phyloP scores from a whole-genome alignment of 2,113 vertebrate species.

The Albula glossodonta region DNA sequence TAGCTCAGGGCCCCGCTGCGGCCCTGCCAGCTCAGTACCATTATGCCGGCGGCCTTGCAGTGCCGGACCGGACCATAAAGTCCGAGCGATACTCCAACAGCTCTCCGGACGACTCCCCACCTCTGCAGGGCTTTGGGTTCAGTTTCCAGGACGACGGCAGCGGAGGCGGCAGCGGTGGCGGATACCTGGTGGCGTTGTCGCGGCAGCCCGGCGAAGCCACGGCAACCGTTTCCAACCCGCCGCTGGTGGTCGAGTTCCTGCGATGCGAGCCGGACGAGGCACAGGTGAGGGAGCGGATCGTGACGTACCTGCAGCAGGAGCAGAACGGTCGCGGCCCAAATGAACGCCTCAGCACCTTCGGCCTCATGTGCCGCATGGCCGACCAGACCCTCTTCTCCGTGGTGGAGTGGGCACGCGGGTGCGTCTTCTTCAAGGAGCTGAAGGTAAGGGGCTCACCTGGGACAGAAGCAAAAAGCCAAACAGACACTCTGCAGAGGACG shows the following conservation, averaged over 20 bases:
- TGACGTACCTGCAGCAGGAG: constrained; percentile 79
- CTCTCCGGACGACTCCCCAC: constrained; percentile 49
- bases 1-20: constrained; percentile 58
- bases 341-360: constrained; percentile 71
- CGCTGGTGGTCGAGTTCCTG: constrained; percentile 81
- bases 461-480: too few relatives aligned
- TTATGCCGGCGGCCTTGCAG: constrained; percentile 68
- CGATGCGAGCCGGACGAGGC: constrained; percentile 83
- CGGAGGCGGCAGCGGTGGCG: too few relatives aligned
- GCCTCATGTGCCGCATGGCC: constrained; percentile 82
- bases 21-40: constrained; percentile 61
- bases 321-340: constrained; percentile 64
- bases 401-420: constrained; percentile 89
- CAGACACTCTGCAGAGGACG: too few relatives aligned
- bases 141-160: constrained; percentile 60
- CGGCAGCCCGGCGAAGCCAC: constrained; percentile 33
- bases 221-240: constrained; percentile 56
- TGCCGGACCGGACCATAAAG: constrained; percentile 77
- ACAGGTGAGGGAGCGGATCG: constrained; percentile 77
- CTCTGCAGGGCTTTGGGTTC: constrained; percentile 49
- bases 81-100: constrained; percentile 77
- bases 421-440: constrained; percentile 89
- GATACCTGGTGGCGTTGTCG: constrained; percentile 51
- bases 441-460: constrained; percentile 67
- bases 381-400: constrained; percentile 91